Evolutionary conservation across 1,140 invertebrate species (phyloP), one percentile per base, ranked within the genome.

Genomic region (Euura lappo): DNA sequence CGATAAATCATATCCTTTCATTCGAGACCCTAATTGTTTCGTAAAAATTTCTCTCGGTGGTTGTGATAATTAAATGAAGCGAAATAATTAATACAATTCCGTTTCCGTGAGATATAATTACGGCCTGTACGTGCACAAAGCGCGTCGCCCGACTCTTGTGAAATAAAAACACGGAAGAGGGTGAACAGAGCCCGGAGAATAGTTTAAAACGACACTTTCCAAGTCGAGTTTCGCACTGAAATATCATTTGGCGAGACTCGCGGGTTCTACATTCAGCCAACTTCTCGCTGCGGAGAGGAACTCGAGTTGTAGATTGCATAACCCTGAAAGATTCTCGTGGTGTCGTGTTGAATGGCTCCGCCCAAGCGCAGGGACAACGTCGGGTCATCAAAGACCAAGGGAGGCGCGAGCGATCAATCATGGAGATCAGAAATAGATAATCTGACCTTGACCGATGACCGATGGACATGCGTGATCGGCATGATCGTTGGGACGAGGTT

Each of bases 391-490:
- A 68, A 68, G 66, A 44, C 7, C 28, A 28, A 68, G 66, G 44
- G 66, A 68, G 2, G 7, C 11, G 28, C 8, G 8, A 4, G 2
- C 44, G 69, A 44, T 3, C 8, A 78, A 67, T 72, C 75, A 2
- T 82, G 81, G 78, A 69, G 73, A 2, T 46, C 45, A 2, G 70
- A 68, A 28, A 70, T 84, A n/a, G 74, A 80, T 7, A 68, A 72
- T 1, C 45, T 79, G 28, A 73, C 44, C 8, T 77, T 86, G 10
- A 85, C 85, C 69, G 84, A 86, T 51, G 80, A 85, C 64, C 60
- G 78, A 5, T 86, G 84, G 83, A 79, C 77, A 71, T 85, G 83
- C 72, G 80, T 81, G 5, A 79, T 81, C 5, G 76, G 71, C 2
- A 79, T 86, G 74, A 73, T 86, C 51, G 77, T 84, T 0, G 82